Conservation (phyloP, 2,797 vertebrate genomes). For the Galaxias olidus region DNA sequence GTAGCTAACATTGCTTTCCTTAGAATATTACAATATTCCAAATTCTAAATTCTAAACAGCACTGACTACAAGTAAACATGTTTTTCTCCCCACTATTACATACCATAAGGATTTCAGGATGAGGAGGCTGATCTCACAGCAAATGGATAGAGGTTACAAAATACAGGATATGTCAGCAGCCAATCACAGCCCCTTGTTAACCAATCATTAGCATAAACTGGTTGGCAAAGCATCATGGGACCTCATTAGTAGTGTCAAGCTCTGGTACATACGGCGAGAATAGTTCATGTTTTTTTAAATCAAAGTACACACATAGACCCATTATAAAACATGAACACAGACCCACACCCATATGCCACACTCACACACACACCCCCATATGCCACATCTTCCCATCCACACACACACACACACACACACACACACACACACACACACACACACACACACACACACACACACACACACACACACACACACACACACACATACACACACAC, state of each 20-base stretch:
- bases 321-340: slow-evolving; percentile 2
- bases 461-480: slow-evolving; percentile 8
- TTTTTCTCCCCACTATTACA: too few species aligned
- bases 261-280: slow-evolving; percentile 5
- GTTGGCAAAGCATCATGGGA: slow-evolving; percentile 37
- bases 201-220: neutral
- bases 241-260: slow-evolving; percentile 42
- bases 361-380: slow-evolving; percentile 11
- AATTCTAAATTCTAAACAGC: too few species aligned
- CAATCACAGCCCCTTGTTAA: slow-evolving; percentile 33
- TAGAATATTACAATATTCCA: too few species aligned
- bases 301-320: slow-evolving; percentile 28
- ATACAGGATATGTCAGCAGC: slow-evolving; percentile 27
- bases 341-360: neutral
- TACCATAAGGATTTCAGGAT: too few species aligned
- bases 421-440: slow-evolving; percentile 25
- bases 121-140: too few species aligned
- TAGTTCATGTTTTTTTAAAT: neutral
- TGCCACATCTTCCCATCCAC: slow-evolving; percentile 4
- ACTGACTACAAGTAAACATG: too few species aligned
- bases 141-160: slow-evolving; percentile 37
- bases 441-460: slow-evolving; percentile 9
- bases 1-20: too few species aligned
- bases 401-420: slow-evolving; percentile 17
- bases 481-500: slow-evolving; percentile 1